Conservation (phyloP, 1,140 invertebrate species). For the Eueides isabella region DNA sequence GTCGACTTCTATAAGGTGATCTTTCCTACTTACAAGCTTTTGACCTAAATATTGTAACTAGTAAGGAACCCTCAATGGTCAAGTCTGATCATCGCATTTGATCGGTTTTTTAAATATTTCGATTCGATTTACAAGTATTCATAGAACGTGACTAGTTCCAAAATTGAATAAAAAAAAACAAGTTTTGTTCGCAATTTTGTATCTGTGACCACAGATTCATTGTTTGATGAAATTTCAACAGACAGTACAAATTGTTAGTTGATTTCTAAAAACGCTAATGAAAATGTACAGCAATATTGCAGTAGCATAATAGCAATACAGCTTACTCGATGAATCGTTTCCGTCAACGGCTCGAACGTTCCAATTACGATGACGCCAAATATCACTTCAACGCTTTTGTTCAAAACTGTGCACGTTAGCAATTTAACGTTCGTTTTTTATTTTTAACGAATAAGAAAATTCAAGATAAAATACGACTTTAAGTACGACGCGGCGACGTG, state of each 20-base stretch:
- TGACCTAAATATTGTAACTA: no score
- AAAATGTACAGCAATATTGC: constrained; percentile 20
- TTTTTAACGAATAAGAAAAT: constrained; percentile 68
- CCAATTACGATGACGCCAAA: constrained; percentile 51
- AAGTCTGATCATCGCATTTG: no score
- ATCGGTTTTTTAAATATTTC: no score
- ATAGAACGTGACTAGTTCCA: no score
- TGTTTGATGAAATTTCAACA: background rate
- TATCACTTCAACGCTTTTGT: constrained; percentile 46
- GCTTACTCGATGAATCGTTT: constrained; percentile 30
- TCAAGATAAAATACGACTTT: constrained; percentile 72
- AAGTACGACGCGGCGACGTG: constrained; percentile 63
- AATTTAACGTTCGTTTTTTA: constrained; percentile 62
- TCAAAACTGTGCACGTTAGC: constrained; percentile 59
- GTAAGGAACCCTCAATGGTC: no score
- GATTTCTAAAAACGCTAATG: constrained; percentile 23
- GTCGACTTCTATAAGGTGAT: no score
- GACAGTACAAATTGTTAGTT: background rate
- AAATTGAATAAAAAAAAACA: background rate
- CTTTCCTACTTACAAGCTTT: no score
- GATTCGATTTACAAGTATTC: no score
- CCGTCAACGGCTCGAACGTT: constrained; percentile 33
- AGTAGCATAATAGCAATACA: constrained; percentile 27
- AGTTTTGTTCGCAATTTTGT: background rate
- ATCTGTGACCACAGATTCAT: background rate